Evolutionary conservation across 2,113 vertebrate species (phyloP).

Genomic region (Tetraodon nigroviridis): DNA sequence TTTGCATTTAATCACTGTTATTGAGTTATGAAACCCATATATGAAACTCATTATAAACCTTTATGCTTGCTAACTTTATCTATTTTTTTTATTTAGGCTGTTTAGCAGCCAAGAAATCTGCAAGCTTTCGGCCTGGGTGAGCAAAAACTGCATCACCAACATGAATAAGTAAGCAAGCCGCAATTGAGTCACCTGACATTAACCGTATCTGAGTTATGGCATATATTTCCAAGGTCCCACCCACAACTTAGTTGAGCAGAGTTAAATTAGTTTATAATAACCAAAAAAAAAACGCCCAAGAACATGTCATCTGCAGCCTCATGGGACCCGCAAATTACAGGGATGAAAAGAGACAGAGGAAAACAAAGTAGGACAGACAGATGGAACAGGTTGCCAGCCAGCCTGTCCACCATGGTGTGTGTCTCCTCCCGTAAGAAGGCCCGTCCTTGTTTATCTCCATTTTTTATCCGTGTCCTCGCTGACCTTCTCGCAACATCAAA

Average conservation of each 20-base stretch:
- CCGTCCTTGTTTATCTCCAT: constrained; percentile 9
- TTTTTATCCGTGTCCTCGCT: constrained; percentile 13
- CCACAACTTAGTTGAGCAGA: background rate
- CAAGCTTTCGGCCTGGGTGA: too few species aligned
- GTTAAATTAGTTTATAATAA: background rate
- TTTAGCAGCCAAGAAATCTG: too few species aligned
- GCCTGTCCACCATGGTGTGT: constrained; percentile 42
- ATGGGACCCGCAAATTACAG: constrained; percentile 32
- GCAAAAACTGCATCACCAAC: too few species aligned
- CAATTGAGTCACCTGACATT: too few species aligned
- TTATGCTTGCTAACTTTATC: too few species aligned
- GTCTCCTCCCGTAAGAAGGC: constrained; percentile 35
- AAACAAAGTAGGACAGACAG: constrained; percentile 34
- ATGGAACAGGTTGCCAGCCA: constrained; percentile 46
- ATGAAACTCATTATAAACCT: too few species aligned
- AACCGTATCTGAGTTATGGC: too few species aligned
- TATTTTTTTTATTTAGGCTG: background rate
- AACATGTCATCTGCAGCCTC: background rate
- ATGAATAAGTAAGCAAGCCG: too few species aligned
- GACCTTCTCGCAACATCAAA: constrained; percentile 31
- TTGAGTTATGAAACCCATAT: background rate
- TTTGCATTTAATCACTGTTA: background rate
- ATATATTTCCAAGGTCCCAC: background rate
- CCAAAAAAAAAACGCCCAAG: constrained; percentile 3
- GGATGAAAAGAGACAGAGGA: constrained; percentile 27